Base-by-base conservation (phyloP, 2,888 invertebrate genomes). In the Antitype chi region DNA sequence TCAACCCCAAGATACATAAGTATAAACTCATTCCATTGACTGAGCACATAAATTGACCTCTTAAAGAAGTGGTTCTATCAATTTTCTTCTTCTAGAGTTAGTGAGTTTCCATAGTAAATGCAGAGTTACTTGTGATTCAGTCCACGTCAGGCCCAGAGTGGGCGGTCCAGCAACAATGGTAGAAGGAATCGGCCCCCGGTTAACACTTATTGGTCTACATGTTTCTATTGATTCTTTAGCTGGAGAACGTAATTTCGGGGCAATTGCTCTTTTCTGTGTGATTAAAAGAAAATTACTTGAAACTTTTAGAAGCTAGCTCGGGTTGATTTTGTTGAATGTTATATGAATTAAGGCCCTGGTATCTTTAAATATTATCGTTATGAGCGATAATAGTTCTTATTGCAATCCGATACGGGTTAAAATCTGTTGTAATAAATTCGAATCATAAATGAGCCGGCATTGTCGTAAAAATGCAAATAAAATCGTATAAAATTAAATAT, bases 151-250 rank as follows among this genome's bases (percentile, higher is more conserved):
- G 81, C 80, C 81, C 90, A 84, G 91, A 94, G 94, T 93, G 94
- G 93, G 93, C 90, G 92, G 91, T 89, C 89, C 89, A 88, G 91
- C 92, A 92, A 92, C 94, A 93, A 94, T 92, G 89, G 93, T 88
- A 87, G 91, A 92, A 93, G 93, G 91, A 93, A 94, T 93, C 91
- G 93, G 89, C 89, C 91, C 90, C 92, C 92, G 89, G 93, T 95
- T 94, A 94, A 94, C 94, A 94, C 94, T 94, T 94, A 95, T 94
- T 93, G 94, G 93, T 92, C 92, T 92, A 93, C 92, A 94, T 93
- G 94, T 93, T 94, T 92, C 94, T 94, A 94, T 95, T 94, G 93
- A 94, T 93, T 94, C 91, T 90, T 90, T 86, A 84, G 88, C 80
- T 80, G 38, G 82, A 82, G 77, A 87, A 85, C 62, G 84, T 76